Percentiles rank a stretch among this genome's conserved stretches.
Evolutionary conservation across 2,113 vertebrate species (phyloP).

Genomic region (Ascaphus truei): DNA sequence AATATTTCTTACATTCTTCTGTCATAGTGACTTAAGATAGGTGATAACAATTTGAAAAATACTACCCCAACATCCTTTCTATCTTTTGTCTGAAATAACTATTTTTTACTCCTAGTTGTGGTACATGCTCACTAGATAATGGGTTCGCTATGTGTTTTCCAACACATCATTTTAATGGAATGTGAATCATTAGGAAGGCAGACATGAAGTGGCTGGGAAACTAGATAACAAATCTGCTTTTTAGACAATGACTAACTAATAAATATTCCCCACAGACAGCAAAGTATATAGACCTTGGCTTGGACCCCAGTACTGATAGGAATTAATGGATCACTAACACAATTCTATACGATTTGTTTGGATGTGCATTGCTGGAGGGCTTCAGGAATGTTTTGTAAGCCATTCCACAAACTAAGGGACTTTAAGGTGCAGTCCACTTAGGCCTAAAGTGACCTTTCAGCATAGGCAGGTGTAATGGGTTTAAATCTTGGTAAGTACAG

Average conservation of each 20-base stretch:
- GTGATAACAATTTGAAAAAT: conserved; percentile 24
- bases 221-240: conserved; percentile 11
- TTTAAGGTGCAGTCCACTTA: background rate
- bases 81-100: conserved; percentile 7
- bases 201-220: conserved; percentile 19
- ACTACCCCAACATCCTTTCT: conserved; percentile 3
- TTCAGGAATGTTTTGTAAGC: conserved; percentile 9
- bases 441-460: background rate
- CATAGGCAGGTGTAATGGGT: background rate
- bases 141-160: conserved; percentile 12
- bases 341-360: background rate
- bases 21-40: background rate
- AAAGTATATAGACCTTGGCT: conserved; percentile 4
- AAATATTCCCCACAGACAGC: conserved; percentile 11
- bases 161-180: conserved; percentile 30
- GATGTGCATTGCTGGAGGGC: background rate
- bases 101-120: conserved; percentile 2
- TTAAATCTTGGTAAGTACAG: background rate
- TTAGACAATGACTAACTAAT: conserved; percentile 18
- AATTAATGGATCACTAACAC: background rate
- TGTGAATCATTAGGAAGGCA: conserved; percentile 19
- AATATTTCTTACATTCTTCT: background rate
- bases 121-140: conserved; percentile 3
- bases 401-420: background rate
- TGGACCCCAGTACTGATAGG: conserved; percentile 18